Conservation (phyloP, 1,140 invertebrate genomes). For the Neotoxoptera formosana region DNA sequence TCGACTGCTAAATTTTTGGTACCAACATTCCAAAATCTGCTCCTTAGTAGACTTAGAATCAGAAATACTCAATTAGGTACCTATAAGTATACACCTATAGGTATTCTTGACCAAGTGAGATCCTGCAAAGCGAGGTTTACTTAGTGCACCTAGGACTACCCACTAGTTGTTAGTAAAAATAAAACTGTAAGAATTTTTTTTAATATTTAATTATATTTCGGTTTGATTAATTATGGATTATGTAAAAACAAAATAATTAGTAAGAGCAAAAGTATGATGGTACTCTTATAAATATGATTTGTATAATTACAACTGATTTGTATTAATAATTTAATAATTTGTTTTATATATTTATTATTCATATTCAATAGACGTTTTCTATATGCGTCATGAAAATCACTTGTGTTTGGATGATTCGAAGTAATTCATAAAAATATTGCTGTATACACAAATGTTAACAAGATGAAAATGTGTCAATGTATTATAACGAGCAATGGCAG, state of each 20-base stretch:
- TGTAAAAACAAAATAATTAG: neutral
- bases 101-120: too few relatives aligned
- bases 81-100: too few relatives aligned
- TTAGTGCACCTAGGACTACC: too few relatives aligned
- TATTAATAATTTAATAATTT: neutral
- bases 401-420: neutral
- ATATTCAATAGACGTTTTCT: neutral
- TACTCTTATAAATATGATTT: neutral
- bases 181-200: neutral
- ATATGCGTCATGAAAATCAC: neutral
- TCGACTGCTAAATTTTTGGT: neutral
- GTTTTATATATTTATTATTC: neutral
- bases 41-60: too few relatives aligned
- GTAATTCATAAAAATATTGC: slow-evolving; percentile 16
- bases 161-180: neutral
- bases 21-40: neutral
- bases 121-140: too few relatives aligned
- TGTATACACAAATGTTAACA: slow-evolving; percentile 48
- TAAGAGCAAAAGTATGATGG: neutral
- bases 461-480: slow-evolving; percentile 53
- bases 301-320: neutral
- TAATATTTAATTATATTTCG: neutral
- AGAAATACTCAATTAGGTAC: too few relatives aligned
- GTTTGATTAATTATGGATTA: neutral
- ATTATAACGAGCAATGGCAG: slow-evolving; percentile 45